phyloP scores from a whole-genome alignment of 2,113 vertebrate genomes.

The Clarias batrachus region DNA sequence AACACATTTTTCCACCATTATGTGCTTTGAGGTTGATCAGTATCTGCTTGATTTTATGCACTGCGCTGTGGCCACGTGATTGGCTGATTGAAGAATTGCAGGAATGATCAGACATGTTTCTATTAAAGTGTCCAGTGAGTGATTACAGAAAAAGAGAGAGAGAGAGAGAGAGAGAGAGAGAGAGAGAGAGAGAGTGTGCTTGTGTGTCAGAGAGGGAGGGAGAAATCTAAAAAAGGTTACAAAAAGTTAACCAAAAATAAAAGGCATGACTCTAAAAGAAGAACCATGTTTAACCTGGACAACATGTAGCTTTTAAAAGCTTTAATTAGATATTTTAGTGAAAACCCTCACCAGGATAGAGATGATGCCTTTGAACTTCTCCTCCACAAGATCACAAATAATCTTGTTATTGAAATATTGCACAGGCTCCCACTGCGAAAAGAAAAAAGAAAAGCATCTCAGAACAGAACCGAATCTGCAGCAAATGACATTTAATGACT shows the following conservation, averaged over 20 bases:
- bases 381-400: conserved; percentile 96
- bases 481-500: conserved; percentile 19
- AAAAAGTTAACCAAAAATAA: background rate
- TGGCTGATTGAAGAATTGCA: background rate
- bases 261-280: background rate
- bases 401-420: conserved; percentile 99
- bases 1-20: background rate
- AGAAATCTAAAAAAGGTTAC: background rate
- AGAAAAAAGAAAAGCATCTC: conserved; percentile 5
- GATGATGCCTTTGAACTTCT: conserved; percentile 98
- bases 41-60: background rate
- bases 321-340: background rate
- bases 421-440: conserved; percentile 91
- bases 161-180: background rate
- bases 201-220: background rate
- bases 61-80: background rate
- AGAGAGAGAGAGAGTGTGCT: background rate
- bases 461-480: background rate
- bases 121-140: background rate
- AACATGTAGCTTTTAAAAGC: background rate
- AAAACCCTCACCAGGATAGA: conserved; percentile 86
- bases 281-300: background rate
- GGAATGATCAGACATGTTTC: background rate
- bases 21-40: background rate
- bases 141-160: background rate